A percentile compares a stretch with the other conserved stretches of the same genome.
These are phyloP conservation scores for Prietella phreatophila DNA, from an alignment of 2,113 vertebrate species.

Conservation along the genomic window DNA sequence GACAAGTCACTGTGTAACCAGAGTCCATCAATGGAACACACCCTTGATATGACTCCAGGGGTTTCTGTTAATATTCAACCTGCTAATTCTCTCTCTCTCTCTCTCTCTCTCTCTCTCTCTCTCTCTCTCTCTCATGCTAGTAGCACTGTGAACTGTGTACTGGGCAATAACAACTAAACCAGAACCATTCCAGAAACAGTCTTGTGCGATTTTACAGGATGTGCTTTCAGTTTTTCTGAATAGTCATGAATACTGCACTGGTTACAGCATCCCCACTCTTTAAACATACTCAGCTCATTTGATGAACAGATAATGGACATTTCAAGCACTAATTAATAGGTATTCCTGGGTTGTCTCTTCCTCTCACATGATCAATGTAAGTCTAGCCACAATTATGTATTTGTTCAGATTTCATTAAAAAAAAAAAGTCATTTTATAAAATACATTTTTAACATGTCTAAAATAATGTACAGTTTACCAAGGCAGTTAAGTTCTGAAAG, in stretches of 20 bases:
- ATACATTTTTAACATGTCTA: not conserved
- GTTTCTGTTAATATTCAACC: not conserved
- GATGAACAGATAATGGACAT: not conserved
- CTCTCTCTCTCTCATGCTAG: not conserved
- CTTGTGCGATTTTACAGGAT: slow-evolving; percentile 38
- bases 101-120: not conserved
- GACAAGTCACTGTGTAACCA: not conserved
- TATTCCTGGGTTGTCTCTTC: not conserved
- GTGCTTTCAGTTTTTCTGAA: slow-evolving; percentile 19
- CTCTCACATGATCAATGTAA: not conserved
- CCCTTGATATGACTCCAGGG: not conserved
- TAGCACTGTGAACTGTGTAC: too few species aligned
- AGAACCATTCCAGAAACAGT: slow-evolving; percentile 32
- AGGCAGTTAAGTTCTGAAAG: not conserved
- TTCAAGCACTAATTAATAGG: not conserved
- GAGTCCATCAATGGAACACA: not conserved
- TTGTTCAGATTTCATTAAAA: not conserved
- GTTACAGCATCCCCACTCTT: not conserved
- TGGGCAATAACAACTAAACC: not conserved
- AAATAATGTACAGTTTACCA: not conserved
- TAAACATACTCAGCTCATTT: not conserved
- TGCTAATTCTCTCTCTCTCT: not conserved
- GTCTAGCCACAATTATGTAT: not conserved
- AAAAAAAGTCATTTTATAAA: not conserved
- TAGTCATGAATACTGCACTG: slow-evolving; percentile 32